Evolutionary conservation across 2,113 vertebrate genomes (phyloP).

Genomic region (Hoplias malabaricus): DNA sequence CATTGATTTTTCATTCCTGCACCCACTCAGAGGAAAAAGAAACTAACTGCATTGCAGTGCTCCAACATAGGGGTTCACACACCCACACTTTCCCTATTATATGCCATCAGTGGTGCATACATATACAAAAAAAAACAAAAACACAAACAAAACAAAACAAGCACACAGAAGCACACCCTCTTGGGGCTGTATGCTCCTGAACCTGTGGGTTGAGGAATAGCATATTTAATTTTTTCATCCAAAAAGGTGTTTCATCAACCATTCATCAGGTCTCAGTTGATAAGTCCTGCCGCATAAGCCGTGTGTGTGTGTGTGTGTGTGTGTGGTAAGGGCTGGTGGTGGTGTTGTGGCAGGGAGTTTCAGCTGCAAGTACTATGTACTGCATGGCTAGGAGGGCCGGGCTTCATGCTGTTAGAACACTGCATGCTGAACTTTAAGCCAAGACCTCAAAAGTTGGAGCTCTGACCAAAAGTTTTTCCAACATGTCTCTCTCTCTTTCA

Average conservation of each 20-base stretch:
- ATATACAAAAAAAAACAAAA: not conserved
- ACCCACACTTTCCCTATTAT: slow-evolving; percentile 17
- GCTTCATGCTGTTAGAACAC: not conserved
- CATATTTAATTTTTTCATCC: slow-evolving; percentile 8
- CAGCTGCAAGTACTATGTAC: too few species aligned
- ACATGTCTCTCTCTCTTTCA: too few species aligned
- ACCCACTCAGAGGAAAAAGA: not conserved
- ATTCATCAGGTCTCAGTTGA: not conserved
- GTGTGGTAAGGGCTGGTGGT: too few species aligned
- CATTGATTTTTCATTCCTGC: slow-evolving; percentile 27
- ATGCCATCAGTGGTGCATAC: slow-evolving; percentile 37
- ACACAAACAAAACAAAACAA: not conserved
- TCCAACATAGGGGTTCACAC: slow-evolving; percentile 42
- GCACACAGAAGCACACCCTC: slow-evolving; percentile 16
- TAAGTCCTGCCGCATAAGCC: slow-evolving; percentile 11
- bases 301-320: not conserved
- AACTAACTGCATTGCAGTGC: slow-evolving; percentile 29
- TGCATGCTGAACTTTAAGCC: not conserved
- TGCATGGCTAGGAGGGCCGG: too few species aligned
- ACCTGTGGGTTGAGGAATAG: not conserved
- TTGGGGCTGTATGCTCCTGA: slow-evolving; percentile 1
- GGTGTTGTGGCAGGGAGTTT: too few species aligned
- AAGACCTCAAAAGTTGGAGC: not conserved
- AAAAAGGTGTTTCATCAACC: too few species aligned
- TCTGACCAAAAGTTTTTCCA: too few species aligned